Base-by-base conservation (phyloP, 2,113 vertebrate genomes). In the Tonatia bakeri region DNA sequence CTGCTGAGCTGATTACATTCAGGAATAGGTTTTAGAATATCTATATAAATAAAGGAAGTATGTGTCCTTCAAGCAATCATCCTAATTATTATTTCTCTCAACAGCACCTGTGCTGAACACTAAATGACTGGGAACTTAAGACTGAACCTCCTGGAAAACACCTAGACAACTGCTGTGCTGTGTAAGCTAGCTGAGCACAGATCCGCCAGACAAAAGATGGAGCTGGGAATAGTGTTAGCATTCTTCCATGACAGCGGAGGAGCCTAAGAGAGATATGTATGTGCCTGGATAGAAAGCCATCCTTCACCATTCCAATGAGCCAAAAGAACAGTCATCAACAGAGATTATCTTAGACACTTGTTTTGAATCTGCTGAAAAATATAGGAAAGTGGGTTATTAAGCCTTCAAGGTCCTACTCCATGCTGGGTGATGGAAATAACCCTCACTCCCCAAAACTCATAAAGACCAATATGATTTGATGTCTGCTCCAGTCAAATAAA, bases 401-500 rank as follows among this genome's bases (percentile, higher is more conserved):
- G 16, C 8, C 26, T 87, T 92, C 43, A 52, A 88, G 76, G 20
- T 52, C 24, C 77, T 56, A 31, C 38, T 79, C 38, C 64, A 90
- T 20, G 67, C 4, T 56, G 26, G 50, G 73, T 86, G 28, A 85
- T 24, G 31, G 43, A 84, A 93, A 64, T 15, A 81, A 40, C 17
- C 54, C 83, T 75, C 7, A 75, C 14, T 81, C 12, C 36, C n/a
- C 17, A 33, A 50, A 76, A 91, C 17, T 59, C 33, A 16, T 64
- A 59, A 88, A 91, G 77, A 3, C 20, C 33, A 79, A 73, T 82
- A 94, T 47, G 83, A 91, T 77, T 36, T 93, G 38, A 88, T 59
- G 56, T 69, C 45, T 84, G 50, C 45, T n/a, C 82, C 56, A 90
- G 45, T 40, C 84, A 89, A 95, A 76, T 33, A 80, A 89, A 95